Percentiles rank a stretch among this genome's conserved stretches.
These are phyloP conservation scores for Hylia prasina DNA, from an alignment of 2,113 vertebrate species.

Conservation along the genomic window DNA sequence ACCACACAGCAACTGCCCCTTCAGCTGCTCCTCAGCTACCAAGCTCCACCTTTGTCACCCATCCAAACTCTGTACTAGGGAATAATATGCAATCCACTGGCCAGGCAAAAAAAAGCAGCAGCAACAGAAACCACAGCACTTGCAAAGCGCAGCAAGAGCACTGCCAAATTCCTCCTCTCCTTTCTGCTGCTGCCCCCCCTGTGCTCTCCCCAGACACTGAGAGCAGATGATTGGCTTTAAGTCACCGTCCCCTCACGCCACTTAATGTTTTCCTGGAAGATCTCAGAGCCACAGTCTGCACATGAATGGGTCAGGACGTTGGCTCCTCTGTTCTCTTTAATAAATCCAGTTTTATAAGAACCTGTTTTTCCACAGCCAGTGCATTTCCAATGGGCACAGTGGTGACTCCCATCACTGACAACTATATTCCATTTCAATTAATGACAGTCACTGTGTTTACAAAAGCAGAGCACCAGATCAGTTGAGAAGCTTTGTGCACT, in stretches of 20 bases:
- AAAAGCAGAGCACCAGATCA: background rate
- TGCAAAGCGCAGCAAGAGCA: fast-evolving
- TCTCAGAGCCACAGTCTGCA: background rate
- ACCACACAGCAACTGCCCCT: background rate
- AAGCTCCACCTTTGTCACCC: background rate
- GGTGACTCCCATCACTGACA: fast-evolving
- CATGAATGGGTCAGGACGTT: background rate
- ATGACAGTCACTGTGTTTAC: background rate
- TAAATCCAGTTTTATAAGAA: background rate
- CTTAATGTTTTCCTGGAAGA: background rate
- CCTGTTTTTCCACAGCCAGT: background rate
- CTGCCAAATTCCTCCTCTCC: background rate
- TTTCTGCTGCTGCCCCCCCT: background rate
- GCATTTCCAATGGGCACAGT: background rate
- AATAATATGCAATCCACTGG: background rate
- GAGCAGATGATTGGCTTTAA: background rate
- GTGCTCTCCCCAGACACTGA: background rate
- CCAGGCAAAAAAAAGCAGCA: background rate
- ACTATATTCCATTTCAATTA: background rate
- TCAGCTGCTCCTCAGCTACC: background rate
- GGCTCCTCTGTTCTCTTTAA: background rate
- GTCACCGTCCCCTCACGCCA: background rate
- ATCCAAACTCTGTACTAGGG: background rate
- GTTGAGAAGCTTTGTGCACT: background rate
- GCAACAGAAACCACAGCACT: background rate